Percentiles rank a stretch among this genome's conserved stretches.
Evolutionary conservation across 2,888 invertebrate species (phyloP).

Genomic region (Balanococcus diminutus): DNA sequence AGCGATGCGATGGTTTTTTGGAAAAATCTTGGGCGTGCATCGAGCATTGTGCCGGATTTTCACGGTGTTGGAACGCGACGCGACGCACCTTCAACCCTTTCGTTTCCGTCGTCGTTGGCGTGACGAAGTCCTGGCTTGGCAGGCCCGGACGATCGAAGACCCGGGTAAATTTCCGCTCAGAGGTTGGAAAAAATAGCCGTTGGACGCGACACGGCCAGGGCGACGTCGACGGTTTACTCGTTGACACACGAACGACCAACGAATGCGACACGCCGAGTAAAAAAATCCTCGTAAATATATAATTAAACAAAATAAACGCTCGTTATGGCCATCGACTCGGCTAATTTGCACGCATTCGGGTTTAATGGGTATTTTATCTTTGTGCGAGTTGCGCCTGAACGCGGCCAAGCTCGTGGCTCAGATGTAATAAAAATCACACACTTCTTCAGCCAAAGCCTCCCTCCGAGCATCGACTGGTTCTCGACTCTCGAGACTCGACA

Average conservation of each 20-base stretch:
- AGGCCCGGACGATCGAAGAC: not conserved
- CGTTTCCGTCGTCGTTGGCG: not conserved
- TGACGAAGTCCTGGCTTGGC: not conserved
- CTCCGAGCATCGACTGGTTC: not conserved
- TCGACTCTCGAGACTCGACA: not conserved
- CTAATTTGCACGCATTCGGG: conserved; percentile 2
- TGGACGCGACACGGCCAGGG: not conserved
- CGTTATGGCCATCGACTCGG: conserved; percentile 23
- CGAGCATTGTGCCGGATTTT: not conserved
- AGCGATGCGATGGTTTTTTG: not conserved
- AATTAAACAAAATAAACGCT: conserved; percentile 16
- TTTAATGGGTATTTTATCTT: not conserved
- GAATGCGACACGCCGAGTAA: not conserved
- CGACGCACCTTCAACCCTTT: not conserved
- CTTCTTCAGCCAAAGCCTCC: not conserved
- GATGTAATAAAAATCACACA: not conserved
- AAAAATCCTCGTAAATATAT: not conserved
- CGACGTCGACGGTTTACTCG: not conserved
- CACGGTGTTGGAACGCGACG: not conserved
- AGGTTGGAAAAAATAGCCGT: not conserved
- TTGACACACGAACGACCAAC: not conserved
- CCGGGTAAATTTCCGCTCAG: not conserved
- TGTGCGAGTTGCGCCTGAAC: not conserved
- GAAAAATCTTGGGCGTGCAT: not conserved
- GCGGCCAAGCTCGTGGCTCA: not conserved